A percentile compares a stretch with the other conserved stretches of the same genome.
Evolutionary conservation across 1,140 invertebrate genomes (phyloP).

Genomic region (Monochamus saltuarius): DNA sequence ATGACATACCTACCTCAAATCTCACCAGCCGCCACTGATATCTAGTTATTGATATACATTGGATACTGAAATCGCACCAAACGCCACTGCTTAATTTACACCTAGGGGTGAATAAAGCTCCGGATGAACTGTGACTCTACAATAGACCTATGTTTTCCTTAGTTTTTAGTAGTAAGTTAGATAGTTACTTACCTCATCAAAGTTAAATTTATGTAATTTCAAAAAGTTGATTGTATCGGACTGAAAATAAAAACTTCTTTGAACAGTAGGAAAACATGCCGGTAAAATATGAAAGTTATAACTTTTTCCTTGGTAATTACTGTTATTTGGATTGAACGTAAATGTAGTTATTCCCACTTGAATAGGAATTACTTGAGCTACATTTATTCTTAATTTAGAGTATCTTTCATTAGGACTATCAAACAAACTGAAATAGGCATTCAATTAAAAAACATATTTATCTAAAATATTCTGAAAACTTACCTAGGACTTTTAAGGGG

Average conservation of each 20-base stretch:
- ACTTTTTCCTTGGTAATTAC: constrained; percentile 59
- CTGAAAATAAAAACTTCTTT: constrained; percentile 64
- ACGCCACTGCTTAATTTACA: too few relatives aligned
- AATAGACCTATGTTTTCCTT: too few relatives aligned
- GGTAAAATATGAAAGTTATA: constrained; percentile 73
- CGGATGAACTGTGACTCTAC: too few relatives aligned
- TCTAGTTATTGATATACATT: too few relatives aligned
- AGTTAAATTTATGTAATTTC: constrained; percentile 66
- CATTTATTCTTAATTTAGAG: constrained; percentile 57
- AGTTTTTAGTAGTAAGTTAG: too few relatives aligned
- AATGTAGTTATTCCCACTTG: constrained; percentile 67
- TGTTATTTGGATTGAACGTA: constrained; percentile 55
- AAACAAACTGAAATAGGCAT: constrained; percentile 65
- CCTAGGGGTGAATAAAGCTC: too few relatives aligned
- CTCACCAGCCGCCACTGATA: too few relatives aligned
- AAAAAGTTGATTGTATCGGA: constrained; percentile 65
- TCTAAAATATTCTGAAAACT: constrained; percentile 4
- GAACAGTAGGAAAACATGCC: constrained; percentile 58
- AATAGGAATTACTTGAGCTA: constrained; percentile 61
- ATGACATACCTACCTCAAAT: too few relatives aligned
- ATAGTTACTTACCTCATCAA: constrained; percentile 65
- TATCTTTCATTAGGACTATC: constrained; percentile 66
- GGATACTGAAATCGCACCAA: too few relatives aligned
- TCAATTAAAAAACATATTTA: constrained; percentile 4
- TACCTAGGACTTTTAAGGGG: constrained; percentile 40